Percentiles rank a stretch among this genome's conserved stretches.
These are phyloP conservation scores for Tadarida brasiliensis DNA, from an alignment of 2,797 vertebrate genomes.

Conservation along the genomic window DNA sequence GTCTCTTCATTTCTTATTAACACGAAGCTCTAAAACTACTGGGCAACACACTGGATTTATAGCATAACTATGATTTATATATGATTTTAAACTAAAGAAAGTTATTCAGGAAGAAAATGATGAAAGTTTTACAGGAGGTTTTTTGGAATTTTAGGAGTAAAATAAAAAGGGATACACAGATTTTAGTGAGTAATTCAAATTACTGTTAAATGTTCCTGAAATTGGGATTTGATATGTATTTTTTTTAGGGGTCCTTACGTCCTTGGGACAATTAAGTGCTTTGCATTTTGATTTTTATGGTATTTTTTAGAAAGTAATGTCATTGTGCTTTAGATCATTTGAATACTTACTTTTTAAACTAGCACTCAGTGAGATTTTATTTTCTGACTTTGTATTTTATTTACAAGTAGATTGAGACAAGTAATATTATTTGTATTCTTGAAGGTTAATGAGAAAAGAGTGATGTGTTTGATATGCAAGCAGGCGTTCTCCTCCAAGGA, in stretches of 20 bases:
- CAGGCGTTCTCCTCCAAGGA: not conserved
- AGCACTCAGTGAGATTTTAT: not conserved
- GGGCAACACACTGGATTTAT: not conserved
- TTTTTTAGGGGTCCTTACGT: not conserved
- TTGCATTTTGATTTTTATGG: not conserved
- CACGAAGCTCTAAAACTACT: not conserved
- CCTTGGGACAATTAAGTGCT: not conserved
- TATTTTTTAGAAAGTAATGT: not conserved
- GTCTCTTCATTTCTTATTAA: not conserved
- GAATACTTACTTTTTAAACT: not conserved
- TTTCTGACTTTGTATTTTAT: not conserved
- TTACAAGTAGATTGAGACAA: not conserved
- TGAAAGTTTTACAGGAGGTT: not conserved
- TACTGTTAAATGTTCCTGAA: not conserved
- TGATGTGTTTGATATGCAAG: not conserved
- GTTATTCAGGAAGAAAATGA: not conserved
- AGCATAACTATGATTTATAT: not conserved
- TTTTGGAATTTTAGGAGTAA: conserved; percentile 16
- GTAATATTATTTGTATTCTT: not conserved
- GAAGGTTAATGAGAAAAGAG: not conserved
- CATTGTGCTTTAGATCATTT: not conserved
- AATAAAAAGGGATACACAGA: not conserved
- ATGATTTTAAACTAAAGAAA: not conserved
- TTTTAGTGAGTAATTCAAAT: not conserved
- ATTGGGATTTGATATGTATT: not conserved